Percentiles rank a stretch among this genome's conserved stretches.
These are phyloP conservation scores for Hydroisotoma schaefferi DNA, from an alignment of 2,888 invertebrate genomes.

Conservation along the genomic window DNA sequence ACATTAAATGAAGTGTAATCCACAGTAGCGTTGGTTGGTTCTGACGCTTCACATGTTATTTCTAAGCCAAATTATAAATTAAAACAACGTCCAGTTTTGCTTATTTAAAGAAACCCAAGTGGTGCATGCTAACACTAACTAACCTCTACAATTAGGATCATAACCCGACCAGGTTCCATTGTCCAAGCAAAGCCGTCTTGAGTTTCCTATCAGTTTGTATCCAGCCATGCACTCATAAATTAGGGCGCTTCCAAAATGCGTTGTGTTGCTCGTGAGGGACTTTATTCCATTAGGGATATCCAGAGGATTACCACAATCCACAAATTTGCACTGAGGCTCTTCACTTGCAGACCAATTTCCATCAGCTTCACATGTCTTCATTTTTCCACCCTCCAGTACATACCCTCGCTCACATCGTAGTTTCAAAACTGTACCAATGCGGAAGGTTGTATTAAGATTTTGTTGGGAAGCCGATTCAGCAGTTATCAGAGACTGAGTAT, in stretches of 20 bases:
- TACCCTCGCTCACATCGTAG: conserved; percentile 87
- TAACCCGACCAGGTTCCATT: conserved; percentile 88
- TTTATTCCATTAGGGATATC: conserved; percentile 70
- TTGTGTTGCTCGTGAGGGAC: conserved; percentile 77
- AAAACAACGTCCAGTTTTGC: not conserved
- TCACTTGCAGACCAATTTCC: conserved; percentile 76
- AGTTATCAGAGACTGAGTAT: conserved; percentile 73
- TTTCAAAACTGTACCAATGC: conserved; percentile 79
- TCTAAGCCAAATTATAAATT: conserved; percentile 54
- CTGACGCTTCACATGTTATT: conserved; percentile 73
- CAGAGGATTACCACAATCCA: conserved; percentile 78
- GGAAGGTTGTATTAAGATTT: conserved; percentile 70
- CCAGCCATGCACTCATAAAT: conserved; percentile 78
- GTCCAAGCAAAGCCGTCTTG: conserved; percentile 76
- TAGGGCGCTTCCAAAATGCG: conserved; percentile 81
- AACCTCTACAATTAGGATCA: conserved; percentile 74
- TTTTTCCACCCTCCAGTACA: conserved; percentile 77
- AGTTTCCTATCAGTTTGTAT: conserved; percentile 77
- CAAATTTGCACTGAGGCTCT: conserved; percentile 65
- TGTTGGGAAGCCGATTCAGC: conserved; percentile 61
- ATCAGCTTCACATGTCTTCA: conserved; percentile 79
- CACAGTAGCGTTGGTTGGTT: conserved; percentile 57
- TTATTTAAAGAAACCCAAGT: no score
- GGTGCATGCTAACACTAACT: no score
- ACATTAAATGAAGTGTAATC: conserved; percentile 65